These are phyloP conservation scores for Fabriciana adippe DNA, from an alignment of 2,888 invertebrate genomes.

Conservation along the genomic window DNA sequence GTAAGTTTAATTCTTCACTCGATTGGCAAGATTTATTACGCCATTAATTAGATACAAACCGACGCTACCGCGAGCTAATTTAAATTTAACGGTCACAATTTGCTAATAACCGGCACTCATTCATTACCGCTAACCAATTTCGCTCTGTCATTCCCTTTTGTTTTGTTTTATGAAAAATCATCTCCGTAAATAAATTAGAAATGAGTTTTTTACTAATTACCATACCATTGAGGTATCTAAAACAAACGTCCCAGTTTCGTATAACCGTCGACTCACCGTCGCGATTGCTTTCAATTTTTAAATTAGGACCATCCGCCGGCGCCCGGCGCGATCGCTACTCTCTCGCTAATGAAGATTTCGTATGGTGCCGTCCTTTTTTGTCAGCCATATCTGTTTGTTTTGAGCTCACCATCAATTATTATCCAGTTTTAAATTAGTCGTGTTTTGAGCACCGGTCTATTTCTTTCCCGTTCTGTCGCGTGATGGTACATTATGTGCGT, in stretches of 20 bases:
- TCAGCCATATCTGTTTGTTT: slow-evolving; percentile 81
- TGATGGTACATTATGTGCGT: slow-evolving; percentile 46
- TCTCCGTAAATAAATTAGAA: slow-evolving; percentile 63
- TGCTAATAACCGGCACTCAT: slow-evolving; percentile 69
- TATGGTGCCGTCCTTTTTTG: slow-evolving; percentile 76
- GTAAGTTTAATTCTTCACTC: slow-evolving; percentile 60
- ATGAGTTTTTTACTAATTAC: slow-evolving; percentile 60
- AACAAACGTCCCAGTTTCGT: slow-evolving; percentile 53
- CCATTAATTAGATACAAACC: slow-evolving; percentile 60
- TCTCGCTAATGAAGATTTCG: slow-evolving; percentile 73
- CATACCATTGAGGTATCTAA: slow-evolving; percentile 47
- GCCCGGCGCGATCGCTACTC: slow-evolving; percentile 59
- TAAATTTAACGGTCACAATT: slow-evolving; percentile 69
- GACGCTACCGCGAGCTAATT: slow-evolving; percentile 64
- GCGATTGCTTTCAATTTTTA: slow-evolving; percentile 66
- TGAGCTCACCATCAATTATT: slow-evolving; percentile 79
- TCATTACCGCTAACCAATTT: slow-evolving; percentile 52
- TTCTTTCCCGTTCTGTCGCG: slow-evolving; percentile 51
- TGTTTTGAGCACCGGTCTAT: slow-evolving; percentile 64
- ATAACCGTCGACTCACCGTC: slow-evolving; percentile 72
- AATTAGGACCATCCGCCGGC: slow-evolving; percentile 62
- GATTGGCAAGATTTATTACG: slow-evolving; percentile 64
- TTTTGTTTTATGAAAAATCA: slow-evolving; percentile 67
- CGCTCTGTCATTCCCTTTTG: slow-evolving; percentile 69
- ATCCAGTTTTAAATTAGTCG: slow-evolving; percentile 77